These are phyloP conservation scores for Empidonax alnorum DNA, from an alignment of 2,113 vertebrate genomes.

Conservation along the genomic window DNA sequence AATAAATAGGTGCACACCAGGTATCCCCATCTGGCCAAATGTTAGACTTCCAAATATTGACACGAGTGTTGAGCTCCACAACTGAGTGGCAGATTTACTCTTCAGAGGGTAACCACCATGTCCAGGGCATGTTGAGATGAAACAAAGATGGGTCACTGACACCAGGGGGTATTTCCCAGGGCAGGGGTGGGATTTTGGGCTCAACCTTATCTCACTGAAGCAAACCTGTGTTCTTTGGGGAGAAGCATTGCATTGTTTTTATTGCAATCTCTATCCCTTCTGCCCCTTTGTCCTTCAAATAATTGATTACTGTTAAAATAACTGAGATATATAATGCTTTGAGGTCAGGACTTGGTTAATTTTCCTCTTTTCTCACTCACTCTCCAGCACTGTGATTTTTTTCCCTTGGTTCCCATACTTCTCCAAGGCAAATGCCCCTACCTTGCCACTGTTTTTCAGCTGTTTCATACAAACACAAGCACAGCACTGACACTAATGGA, in stretches of 20 bases:
- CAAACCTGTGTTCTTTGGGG: background rate
- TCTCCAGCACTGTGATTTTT: background rate
- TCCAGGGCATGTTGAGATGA: background rate
- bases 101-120: background rate
- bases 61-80: background rate
- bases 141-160: background rate
- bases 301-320: constrained; percentile 82
- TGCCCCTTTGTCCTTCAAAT: constrained; percentile 73
- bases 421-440: background rate
- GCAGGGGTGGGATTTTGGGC: background rate
- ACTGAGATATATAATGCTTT: constrained; percentile 70
- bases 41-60: constrained; percentile 1
- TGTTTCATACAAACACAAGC: background rate
- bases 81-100: background rate
- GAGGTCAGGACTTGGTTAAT: constrained; percentile 68
- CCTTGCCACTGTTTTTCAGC: background rate
- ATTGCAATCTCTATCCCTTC: background rate
- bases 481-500: background rate
- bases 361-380: constrained; percentile 22
- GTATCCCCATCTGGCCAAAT: background rate
- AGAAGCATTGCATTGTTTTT: background rate
- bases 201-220: background rate
- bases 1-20: background rate
- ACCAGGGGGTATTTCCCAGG: background rate
- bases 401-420: background rate